Evolutionary conservation across 2,888 invertebrate species (phyloP).

Genomic region (Protodeltote pygarga): DNA sequence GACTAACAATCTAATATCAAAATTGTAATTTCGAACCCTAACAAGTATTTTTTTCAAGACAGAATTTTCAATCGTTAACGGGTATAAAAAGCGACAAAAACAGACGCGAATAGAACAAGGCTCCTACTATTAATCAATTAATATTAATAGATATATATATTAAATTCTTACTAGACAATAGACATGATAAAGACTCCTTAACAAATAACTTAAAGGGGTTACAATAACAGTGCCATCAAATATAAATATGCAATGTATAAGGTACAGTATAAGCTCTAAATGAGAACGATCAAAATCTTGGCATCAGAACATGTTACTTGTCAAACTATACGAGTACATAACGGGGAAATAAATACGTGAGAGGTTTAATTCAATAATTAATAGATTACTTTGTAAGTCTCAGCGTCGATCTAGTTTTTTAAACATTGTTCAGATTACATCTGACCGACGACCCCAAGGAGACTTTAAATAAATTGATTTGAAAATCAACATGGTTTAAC

Average conservation of each 20-base stretch:
- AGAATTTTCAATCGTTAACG: conserved; percentile 69
- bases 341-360: conserved; percentile 33
- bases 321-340: conserved; percentile 41
- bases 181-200: conserved; percentile 85
- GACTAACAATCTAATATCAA: conserved; percentile 65
- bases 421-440: conserved; percentile 79
- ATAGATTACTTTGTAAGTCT: conserved; percentile 43
- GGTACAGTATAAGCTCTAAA: conserved; percentile 81
- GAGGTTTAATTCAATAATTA: conserved; percentile 33
- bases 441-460: conserved; percentile 63
- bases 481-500: conserved; percentile 81
- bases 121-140: conserved; percentile 76
- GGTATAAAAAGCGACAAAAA: conserved; percentile 77
- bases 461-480: conserved; percentile 56
- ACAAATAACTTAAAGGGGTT: conserved; percentile 84
- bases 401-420: conserved; percentile 67
- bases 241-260: conserved; percentile 80
- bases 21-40: conserved; percentile 64
- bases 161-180: conserved; percentile 86
- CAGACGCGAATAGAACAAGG: conserved; percentile 80
- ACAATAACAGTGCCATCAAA: conserved; percentile 83
- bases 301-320: conserved; percentile 47
- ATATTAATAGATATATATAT: conserved; percentile 78
- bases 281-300: conserved; percentile 66
- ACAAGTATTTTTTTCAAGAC: conserved; percentile 63